These are phyloP conservation scores for Glossophaga mutica DNA, from an alignment of 2,797 vertebrate species.

Conservation along the genomic window DNA sequence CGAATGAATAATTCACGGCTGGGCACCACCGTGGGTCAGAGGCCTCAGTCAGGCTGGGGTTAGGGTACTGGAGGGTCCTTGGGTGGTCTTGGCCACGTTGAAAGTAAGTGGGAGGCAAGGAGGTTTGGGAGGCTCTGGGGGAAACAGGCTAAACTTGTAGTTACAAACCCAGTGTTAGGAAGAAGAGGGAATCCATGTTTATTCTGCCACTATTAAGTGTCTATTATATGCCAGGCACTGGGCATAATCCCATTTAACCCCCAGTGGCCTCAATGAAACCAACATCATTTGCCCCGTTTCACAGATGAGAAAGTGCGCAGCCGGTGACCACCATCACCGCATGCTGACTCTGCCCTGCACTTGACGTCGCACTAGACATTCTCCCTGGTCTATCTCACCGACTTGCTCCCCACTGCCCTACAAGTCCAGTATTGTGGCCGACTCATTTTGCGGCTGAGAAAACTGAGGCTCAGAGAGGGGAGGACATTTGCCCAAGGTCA, in stretches of 20 bases:
- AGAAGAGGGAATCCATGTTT: rapidly evolving
- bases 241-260: neutral
- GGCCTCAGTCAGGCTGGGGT: no score
- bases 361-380: rapidly evolving
- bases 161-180: neutral
- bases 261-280: neutral
- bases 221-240: neutral
- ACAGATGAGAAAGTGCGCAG: neutral
- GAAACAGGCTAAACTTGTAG: neutral
- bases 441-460: neutral
- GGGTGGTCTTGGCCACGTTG: neutral
- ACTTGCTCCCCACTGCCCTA: rapidly evolving
- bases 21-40: neutral
- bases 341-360: neutral
- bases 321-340: rapidly evolving
- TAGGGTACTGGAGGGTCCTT: neutral
- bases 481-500: neutral
- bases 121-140: neutral
- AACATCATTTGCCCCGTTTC: neutral
- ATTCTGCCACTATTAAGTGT: neutral
- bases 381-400: neutral
- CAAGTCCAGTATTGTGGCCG: rapidly evolving
- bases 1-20: neutral
- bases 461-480: neutral
- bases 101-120: neutral